Percentiles rank a stretch among this genome's conserved stretches.
Evolutionary conservation across 2,888 invertebrate genomes (phyloP).

Genomic region (Platycheirus albimanus): DNA sequence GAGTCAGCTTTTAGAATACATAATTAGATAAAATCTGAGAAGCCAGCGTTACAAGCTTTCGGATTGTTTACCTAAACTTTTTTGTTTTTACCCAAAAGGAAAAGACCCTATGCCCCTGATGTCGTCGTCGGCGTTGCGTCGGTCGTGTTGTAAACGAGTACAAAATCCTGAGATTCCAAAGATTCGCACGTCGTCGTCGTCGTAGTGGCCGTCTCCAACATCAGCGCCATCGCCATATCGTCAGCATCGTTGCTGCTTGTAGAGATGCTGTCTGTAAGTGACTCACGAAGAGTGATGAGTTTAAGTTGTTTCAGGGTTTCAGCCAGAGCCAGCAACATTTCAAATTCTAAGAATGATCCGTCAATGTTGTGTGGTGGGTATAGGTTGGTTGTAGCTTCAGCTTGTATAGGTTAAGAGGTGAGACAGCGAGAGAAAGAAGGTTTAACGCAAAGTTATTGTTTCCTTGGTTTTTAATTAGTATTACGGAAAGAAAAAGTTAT

Average conservation of each 20-base stretch:
- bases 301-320: conserved; percentile 38
- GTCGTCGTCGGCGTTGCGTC: too few species aligned
- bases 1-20: conserved; percentile 60
- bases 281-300: conserved; percentile 48
- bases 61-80: conserved; percentile 48
- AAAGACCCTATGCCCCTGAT: too few species aligned
- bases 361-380: background rate
- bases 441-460: conserved; percentile 56
- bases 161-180: too few species aligned
- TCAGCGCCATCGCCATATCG: too few species aligned
- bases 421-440: conserved; percentile 4
- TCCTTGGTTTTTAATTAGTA: conserved; percentile 69
- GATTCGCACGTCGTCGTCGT: conserved; percentile 49
- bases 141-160: too few species aligned
- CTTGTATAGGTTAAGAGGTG: too few species aligned
- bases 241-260: background rate
- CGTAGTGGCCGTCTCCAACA: too few species aligned
- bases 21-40: conserved; percentile 63
- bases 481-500: conserved; percentile 41
- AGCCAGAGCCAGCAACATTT: conserved; percentile 27
- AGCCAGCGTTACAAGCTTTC: conserved; percentile 35
- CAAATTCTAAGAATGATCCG: conserved; percentile 37
- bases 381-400: background rate
- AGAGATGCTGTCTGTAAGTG: conserved; percentile 44
- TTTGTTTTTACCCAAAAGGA: too few species aligned